A percentile compares a stretch with the other conserved stretches of the same genome.
These are phyloP conservation scores for Huso huso DNA, from an alignment of 2,797 vertebrate species.

Conservation along the genomic window DNA sequence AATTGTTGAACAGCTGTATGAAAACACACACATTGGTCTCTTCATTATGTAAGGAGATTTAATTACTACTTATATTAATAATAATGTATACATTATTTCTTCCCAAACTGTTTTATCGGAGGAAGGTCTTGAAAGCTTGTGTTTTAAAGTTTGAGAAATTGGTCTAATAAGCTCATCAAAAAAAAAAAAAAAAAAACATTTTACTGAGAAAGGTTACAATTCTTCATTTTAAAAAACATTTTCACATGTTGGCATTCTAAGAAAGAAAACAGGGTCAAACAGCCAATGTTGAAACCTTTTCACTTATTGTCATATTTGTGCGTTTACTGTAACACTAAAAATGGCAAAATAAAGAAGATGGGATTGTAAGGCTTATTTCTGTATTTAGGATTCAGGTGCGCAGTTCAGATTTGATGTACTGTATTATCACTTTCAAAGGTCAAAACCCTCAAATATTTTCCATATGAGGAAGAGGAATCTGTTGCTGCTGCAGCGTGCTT, in stretches of 20 bases:
- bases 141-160: too few relatives aligned
- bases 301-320: slow-evolving; percentile 10
- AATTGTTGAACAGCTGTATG: too few relatives aligned
- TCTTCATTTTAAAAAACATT: slow-evolving; percentile 11
- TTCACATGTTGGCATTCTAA: slow-evolving; percentile 1
- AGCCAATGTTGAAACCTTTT: slow-evolving; percentile 11
- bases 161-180: too few relatives aligned
- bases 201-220: slow-evolving; percentile 35
- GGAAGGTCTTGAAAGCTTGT: too few relatives aligned
- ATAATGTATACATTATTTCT: too few relatives aligned
- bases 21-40: too few relatives aligned
- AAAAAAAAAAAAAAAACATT: too few relatives aligned
- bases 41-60: too few relatives aligned
- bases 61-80: too few relatives aligned
- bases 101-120: too few relatives aligned
- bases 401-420: slow-evolving; percentile 14
- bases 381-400: slow-evolving; percentile 13
- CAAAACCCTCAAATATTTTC: slow-evolving; percentile 16
- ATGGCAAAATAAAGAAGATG: slow-evolving; percentile 2
- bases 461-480: slow-evolving; percentile 17
- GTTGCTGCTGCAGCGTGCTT: slow-evolving; percentile 5
- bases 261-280: neutral
- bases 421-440: slow-evolving; percentile 15
- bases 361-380: slow-evolving; percentile 10
- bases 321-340: too few relatives aligned